Conservation (phyloP, 30 jellyfish, hydroid and myxozoan species). For the Aurelia sp. region DNA sequence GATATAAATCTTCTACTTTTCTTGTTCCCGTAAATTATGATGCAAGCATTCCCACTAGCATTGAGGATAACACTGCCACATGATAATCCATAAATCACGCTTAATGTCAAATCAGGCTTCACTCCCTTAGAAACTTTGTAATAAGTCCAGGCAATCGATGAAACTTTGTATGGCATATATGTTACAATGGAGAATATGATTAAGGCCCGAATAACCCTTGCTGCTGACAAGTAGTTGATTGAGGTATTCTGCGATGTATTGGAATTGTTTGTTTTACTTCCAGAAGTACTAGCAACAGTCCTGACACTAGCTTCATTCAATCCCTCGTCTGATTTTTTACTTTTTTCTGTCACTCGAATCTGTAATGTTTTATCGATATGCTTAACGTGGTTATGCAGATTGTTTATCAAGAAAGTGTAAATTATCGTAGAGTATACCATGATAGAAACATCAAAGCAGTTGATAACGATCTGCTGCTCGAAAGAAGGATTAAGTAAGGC, state of each 20-base stretch:
- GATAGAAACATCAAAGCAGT: background rate
- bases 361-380: too few relatives aligned
- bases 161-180: slow-evolving; percentile 47
- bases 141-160: slow-evolving; percentile 31
- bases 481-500: background rate
- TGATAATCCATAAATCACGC: slow-evolving; percentile 3
- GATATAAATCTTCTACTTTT: slow-evolving; percentile 3
- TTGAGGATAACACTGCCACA: slow-evolving; percentile 31
- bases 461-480: slow-evolving; percentile 1
- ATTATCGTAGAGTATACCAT: too few relatives aligned
- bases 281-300: too few relatives aligned
- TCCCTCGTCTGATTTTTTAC: too few relatives aligned
- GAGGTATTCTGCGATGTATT: background rate
- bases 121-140: slow-evolving; percentile 13
- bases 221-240: slow-evolving; percentile 44
- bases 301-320: too few relatives aligned
- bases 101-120: slow-evolving; percentile 1
- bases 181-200: slow-evolving; percentile 30
- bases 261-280: too few relatives aligned
- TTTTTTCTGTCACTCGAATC: too few relatives aligned
- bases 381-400: too few relatives aligned
- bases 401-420: too few relatives aligned
- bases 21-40: slow-evolving; percentile 32
- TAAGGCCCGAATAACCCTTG: slow-evolving; percentile 37
- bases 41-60: slow-evolving; percentile 41